These are phyloP conservation scores for Oxytorus armatus DNA, from an alignment of 2,888 invertebrate species.

Conservation along the genomic window DNA sequence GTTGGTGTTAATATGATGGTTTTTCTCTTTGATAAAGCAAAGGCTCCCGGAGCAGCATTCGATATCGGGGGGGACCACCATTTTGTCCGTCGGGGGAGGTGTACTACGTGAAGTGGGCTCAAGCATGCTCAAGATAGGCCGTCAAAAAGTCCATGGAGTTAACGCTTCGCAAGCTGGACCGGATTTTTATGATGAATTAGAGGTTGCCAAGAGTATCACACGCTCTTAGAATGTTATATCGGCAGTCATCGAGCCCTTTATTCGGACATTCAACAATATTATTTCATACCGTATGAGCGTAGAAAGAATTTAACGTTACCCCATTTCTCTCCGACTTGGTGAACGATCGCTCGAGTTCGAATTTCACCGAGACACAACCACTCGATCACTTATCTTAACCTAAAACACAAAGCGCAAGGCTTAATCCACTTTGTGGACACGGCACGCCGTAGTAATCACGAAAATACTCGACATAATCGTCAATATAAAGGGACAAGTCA, in stretches of 20 bases:
- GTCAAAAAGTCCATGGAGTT: conserved; percentile 77
- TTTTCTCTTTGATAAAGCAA: conserved; percentile 73
- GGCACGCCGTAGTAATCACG: conserved; percentile 78
- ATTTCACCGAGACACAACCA: conserved; percentile 74
- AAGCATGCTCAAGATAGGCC: conserved; percentile 82
- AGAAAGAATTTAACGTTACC: conserved; percentile 83
- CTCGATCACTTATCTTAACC: conserved; percentile 77
- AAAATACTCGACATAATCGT: conserved; percentile 83
- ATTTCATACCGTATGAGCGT: conserved; percentile 81
- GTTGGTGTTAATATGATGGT: conserved; percentile 69
- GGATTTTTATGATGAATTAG: conserved; percentile 19
- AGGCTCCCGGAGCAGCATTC: conserved; percentile 76
- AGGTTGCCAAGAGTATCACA: not conserved
- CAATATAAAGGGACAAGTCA: conserved; percentile 84
- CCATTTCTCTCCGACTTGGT: conserved; percentile 83
- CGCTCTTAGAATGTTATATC: no score
- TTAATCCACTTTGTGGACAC: conserved; percentile 80
- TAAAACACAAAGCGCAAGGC: conserved; percentile 76
- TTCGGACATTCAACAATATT: conserved; percentile 64
- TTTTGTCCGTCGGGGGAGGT: conserved; percentile 85
- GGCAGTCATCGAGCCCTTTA: not conserved
- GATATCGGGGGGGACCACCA: conserved; percentile 84
- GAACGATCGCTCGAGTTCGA: conserved; percentile 79
- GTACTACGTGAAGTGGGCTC: conserved; percentile 82
- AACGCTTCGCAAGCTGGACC: conserved; percentile 54